These are phyloP conservation scores for Drosophila pseudotalamancana DNA, from an alignment of 2,888 invertebrate genomes.

Conservation along the genomic window DNA sequence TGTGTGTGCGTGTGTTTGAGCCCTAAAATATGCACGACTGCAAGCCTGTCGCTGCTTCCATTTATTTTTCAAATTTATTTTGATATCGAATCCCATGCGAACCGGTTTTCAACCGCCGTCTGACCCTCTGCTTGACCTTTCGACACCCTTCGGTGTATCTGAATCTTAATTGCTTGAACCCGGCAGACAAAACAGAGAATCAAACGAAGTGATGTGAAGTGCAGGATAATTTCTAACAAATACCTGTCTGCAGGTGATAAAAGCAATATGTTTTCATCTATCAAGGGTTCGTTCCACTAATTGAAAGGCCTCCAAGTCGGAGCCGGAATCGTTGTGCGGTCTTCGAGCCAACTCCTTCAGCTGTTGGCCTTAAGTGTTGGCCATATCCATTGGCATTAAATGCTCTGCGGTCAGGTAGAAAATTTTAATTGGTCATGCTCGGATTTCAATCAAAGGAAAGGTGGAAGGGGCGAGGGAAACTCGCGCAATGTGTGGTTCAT, in stretches of 20 bases:
- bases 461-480: too few species aligned
- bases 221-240: conserved; percentile 65
- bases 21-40: conserved; percentile 35
- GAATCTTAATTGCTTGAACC: conserved; percentile 61
- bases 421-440: conserved; percentile 65
- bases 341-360: conserved; percentile 30
- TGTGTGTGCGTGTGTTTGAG: too few species aligned
- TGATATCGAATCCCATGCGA: not conserved
- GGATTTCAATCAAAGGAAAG: conserved; percentile 29
- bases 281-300: conserved; percentile 35
- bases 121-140: conserved; percentile 54
- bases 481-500: not conserved
- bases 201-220: not conserved
- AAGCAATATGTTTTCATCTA: conserved; percentile 57
- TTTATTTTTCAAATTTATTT: conserved; percentile 36
- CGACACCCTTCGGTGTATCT: conserved; percentile 50
- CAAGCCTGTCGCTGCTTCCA: conserved; percentile 7
- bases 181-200: conserved; percentile 5
- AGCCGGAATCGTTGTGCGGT: conserved; percentile 39
- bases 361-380: conserved; percentile 29
- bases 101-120: conserved; percentile 37
- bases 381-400: conserved; percentile 31
- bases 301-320: conserved; percentile 36
- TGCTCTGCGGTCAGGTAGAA: conserved; percentile 61
- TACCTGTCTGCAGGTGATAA: conserved; percentile 63